Conservation (phyloP, 2,797 vertebrate species). For the Sylvia borin region DNA sequence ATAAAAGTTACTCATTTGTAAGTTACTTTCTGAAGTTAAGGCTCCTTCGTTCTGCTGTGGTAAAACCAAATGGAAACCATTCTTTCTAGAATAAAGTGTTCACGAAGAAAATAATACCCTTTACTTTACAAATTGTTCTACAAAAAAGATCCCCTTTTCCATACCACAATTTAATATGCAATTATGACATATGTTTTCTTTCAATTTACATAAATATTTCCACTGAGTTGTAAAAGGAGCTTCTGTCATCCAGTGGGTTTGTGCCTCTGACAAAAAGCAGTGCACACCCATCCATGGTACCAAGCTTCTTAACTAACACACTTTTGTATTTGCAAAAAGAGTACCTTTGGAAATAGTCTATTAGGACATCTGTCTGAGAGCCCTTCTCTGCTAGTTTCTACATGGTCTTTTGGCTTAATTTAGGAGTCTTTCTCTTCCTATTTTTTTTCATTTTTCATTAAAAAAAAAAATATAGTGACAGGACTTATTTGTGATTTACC, state of each 20-base stretch:
- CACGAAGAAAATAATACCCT: not conserved
- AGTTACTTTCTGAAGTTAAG: not conserved
- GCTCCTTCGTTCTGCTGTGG: not conserved
- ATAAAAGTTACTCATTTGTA: not conserved
- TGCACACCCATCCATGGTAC: not conserved
- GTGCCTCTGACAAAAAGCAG: not conserved
- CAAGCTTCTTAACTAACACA: not conserved
- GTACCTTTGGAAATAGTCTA: not conserved
- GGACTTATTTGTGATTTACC: not conserved
- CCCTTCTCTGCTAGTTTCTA: not conserved
- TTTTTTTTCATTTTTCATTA: not conserved
- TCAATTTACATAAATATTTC: constrained; percentile 9
- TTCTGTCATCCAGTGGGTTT: not conserved
- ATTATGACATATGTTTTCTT: not conserved
- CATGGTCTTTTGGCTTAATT: not conserved
- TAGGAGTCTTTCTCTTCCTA: not conserved
- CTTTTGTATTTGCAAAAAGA: not conserved
- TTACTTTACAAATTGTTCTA: constrained; percentile 1
- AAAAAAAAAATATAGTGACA: no score
- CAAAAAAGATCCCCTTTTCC: constrained; percentile 3
- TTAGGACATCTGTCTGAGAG: not conserved
- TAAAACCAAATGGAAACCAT: not conserved
- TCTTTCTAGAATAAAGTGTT: not conserved
- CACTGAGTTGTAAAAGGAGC: not conserved
- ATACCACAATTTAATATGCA: not conserved